Evolutionary conservation across 1,140 invertebrate genomes (phyloP).

Genomic region (Thaumatotibia leucotreta): DNA sequence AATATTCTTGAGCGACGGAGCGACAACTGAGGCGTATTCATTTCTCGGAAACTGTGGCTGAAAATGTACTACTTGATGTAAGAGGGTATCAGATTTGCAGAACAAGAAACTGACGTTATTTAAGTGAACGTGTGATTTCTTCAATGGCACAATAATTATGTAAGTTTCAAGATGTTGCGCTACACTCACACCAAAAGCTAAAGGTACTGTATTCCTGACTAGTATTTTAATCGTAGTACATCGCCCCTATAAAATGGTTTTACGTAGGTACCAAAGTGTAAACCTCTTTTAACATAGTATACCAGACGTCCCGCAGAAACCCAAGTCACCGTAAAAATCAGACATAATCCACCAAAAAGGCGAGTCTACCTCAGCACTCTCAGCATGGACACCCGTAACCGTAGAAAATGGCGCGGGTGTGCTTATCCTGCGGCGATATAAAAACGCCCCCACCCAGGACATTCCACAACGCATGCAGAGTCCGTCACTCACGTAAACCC

Average conservation of each 20-base stretch:
- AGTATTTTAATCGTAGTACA: too few species aligned
- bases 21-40: neutral
- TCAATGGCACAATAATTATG: too few species aligned
- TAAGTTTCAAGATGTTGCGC: neutral
- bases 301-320: neutral
- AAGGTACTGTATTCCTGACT: neutral
- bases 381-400: slow-evolving; percentile 25
- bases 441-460: slow-evolving; percentile 24
- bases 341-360: neutral
- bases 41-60: neutral
- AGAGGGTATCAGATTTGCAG: neutral
- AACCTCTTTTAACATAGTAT: neutral
- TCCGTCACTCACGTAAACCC: neutral
- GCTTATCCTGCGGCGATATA: slow-evolving; percentile 50
- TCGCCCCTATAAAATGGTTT: neutral
- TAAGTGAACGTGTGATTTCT: neutral
- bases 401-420: slow-evolving; percentile 54
- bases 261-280: neutral
- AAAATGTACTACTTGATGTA: neutral
- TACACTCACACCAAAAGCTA: too few species aligned
- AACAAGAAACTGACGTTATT: neutral
- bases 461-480: neutral
- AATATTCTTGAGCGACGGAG: neutral
- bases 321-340: neutral
- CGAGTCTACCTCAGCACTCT: neutral